Conservation (phyloP, 2,888 invertebrate genomes). For the Neuroscelio doddi region DNA sequence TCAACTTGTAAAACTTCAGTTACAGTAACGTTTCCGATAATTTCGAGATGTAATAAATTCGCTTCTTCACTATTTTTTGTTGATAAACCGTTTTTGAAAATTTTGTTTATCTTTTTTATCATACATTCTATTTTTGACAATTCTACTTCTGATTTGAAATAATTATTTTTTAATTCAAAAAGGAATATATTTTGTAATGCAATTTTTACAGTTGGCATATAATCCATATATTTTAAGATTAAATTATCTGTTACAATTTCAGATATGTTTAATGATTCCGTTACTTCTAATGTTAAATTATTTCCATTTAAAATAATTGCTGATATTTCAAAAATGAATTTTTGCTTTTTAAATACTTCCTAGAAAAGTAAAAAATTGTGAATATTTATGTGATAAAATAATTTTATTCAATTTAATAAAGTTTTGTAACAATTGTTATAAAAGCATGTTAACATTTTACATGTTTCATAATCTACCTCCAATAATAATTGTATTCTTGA, state of each 20-base stretch:
- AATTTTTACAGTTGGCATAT: constrained; percentile 36
- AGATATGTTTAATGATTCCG: constrained; percentile 52
- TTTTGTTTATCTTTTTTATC: constrained; percentile 37
- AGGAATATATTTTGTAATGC: constrained; percentile 30
- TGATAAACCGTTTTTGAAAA: constrained; percentile 37
- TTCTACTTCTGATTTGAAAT: not conserved
- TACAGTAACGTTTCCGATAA: constrained; percentile 65
- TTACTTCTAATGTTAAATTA: constrained; percentile 47
- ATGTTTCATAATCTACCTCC: too few relatives aligned
- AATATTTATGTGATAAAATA: too few relatives aligned
- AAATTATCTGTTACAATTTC: constrained; percentile 37
- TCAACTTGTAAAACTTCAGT: constrained; percentile 56
- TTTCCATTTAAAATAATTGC: constrained; percentile 42
- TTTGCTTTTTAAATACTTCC: constrained; percentile 52
- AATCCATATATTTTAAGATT: constrained; percentile 35
- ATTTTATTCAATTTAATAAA: too few relatives aligned
- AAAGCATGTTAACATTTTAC: too few relatives aligned
- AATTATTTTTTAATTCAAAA: constrained; percentile 30
- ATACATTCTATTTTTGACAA: not conserved
- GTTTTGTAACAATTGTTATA: too few relatives aligned
- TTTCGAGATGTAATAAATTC: constrained; percentile 43
- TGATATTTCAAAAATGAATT: constrained; percentile 53
- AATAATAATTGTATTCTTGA: too few relatives aligned
- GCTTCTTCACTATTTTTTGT: constrained; percentile 30
- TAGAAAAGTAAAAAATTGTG: too few relatives aligned